phyloP scores from a whole-genome alignment of 2,797 vertebrate genomes.

The Cynopterus sphinx region DNA sequence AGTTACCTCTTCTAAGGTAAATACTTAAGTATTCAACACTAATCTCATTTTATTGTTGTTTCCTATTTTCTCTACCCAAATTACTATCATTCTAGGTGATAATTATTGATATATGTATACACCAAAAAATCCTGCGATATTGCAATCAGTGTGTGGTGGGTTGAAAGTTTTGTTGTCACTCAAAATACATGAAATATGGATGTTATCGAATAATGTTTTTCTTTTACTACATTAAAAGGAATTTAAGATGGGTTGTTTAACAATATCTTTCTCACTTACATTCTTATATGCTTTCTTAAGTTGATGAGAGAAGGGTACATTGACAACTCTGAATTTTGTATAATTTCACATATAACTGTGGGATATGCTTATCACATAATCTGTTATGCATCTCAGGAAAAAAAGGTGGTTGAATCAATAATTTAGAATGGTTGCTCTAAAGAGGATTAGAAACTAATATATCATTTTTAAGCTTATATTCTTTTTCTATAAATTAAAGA shows the following conservation, averaged over 20 bases:
- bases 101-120: background rate
- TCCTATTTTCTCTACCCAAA: background rate
- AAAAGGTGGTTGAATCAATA: background rate
- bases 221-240: background rate
- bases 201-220: background rate
- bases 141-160: background rate
- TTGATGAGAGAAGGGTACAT: background rate
- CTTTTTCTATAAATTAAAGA: background rate
- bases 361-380: background rate
- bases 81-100: background rate
- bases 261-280: background rate
- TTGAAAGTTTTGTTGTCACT: background rate
- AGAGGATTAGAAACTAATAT: background rate
- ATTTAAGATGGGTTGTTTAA: background rate
- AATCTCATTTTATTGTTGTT: background rate
- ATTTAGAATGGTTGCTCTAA: background rate
- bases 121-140: background rate
- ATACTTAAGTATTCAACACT: background rate
- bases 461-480: background rate
- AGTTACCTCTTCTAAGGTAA: background rate
- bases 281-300: background rate
- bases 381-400: background rate
- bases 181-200: background rate
- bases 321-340: background rate
- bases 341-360: background rate